Evolutionary conservation across 2,113 vertebrate genomes (phyloP).

Genomic region (Chrysochloris asiatica): DNA sequence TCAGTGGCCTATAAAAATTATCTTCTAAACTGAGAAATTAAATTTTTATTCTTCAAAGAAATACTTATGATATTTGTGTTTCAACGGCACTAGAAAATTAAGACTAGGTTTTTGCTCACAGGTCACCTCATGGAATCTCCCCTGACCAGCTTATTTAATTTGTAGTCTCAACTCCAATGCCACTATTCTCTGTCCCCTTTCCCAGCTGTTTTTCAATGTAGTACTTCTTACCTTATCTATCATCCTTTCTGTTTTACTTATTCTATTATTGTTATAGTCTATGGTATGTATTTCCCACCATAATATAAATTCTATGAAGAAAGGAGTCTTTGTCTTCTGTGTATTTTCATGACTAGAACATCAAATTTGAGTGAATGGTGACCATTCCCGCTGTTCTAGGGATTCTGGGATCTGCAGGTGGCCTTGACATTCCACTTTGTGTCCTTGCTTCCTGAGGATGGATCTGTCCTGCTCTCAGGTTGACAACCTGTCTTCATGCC

Average conservation of each 20-base stretch:
- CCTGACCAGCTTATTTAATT: not conserved
- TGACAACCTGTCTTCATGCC: not conserved
- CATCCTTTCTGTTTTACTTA: not conserved
- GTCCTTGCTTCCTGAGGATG: not conserved
- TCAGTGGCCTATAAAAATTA: not conserved
- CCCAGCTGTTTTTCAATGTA: not conserved
- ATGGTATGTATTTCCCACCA: not conserved
- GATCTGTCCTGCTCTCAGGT: not conserved
- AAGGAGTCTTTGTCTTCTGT: not conserved
- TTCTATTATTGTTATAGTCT: not conserved
- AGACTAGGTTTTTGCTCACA: not conserved
- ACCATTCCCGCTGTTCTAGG: not conserved
- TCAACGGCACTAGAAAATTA: not conserved
- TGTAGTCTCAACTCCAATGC: fast-evolving
- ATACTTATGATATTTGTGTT: not conserved
- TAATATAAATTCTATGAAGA: not conserved
- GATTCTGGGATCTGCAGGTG: not conserved
- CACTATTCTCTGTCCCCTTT: not conserved
- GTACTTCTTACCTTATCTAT: not conserved
- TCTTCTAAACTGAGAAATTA: not conserved
- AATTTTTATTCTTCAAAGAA: not conserved
- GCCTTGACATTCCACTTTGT: not conserved
- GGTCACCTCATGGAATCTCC: not conserved
- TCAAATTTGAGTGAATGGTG: not conserved
- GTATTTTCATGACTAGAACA: not conserved